These are phyloP conservation scores for Podocnemis expansa DNA, from an alignment of 2,113 vertebrate genomes.

Conservation along the genomic window DNA sequence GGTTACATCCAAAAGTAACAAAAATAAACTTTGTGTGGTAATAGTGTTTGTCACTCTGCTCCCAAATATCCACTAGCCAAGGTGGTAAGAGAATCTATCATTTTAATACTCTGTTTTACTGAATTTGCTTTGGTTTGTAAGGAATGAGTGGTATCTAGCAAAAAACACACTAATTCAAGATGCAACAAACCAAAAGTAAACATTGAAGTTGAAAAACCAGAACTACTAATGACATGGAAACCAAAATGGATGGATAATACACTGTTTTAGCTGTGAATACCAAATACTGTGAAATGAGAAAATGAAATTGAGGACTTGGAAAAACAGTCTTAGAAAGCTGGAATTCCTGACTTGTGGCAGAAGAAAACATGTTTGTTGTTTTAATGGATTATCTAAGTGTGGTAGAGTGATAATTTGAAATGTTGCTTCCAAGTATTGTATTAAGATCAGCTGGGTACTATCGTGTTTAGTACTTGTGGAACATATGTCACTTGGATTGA, in stretches of 20 bases:
- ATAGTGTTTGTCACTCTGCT: neutral
- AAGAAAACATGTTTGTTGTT: neutral
- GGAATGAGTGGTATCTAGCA: neutral
- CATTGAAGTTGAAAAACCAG: neutral
- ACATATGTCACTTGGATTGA: neutral
- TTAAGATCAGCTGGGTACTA: neutral
- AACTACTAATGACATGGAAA: neutral
- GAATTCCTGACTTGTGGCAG: neutral
- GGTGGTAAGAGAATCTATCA: fast-evolving
- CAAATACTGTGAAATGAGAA: neutral
- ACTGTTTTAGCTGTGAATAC: neutral
- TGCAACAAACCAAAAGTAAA: neutral
- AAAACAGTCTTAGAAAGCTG: neutral
- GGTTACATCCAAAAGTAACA: neutral
- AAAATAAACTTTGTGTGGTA: neutral
- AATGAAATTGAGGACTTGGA: neutral
- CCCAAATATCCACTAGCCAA: neutral
- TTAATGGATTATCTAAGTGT: neutral
- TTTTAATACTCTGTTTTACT: neutral
- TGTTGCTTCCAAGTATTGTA: neutral
- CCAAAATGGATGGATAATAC: neutral
- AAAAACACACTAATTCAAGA: neutral
- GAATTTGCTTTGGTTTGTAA: neutral
- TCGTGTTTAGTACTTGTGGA: fast-evolving
- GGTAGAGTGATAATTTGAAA: neutral